Base-by-base conservation (phyloP, 2,113 vertebrate genomes). In the Lophius piscatorius region DNA sequence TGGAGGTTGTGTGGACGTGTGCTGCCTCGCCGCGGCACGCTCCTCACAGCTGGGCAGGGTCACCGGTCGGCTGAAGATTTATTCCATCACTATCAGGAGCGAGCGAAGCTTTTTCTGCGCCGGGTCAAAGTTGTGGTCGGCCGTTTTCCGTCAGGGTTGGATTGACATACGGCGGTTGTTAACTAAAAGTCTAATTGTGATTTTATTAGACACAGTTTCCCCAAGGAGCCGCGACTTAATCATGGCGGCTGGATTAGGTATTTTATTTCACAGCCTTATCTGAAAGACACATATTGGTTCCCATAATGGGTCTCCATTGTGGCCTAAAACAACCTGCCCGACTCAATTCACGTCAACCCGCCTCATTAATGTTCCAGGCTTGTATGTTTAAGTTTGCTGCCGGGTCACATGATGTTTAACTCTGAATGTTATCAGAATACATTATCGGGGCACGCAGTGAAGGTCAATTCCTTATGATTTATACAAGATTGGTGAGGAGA, bases 31-130 rank as follows among this genome's bases (percentile, higher is more conserved):
- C 16, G 51, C 22, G 41, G 76, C 81, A 85, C 81, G 26, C 65
- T 80, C 63, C 74, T 49, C 68, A 42, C 85, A 85, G 85, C 81
- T 87, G 82, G 76, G 26, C 50, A 35, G 63, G 74, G 83, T 78
- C 79, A 85, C 47, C n/a, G 38, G 54, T 78, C 17, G 67, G 59
- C 59, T 14, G 22, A 40, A 68, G 63, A 83, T 78, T 79, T 55
- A 81, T 59, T 47, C 36, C 17, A 3, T 55, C 5, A 3, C 63
- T 61, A 67, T 85, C 69, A 65, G 59, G 13, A 54, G 24, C 73
- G 86, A 88, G 38, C n/a, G 29, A 77, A 86, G 49, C 67, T 61
- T 69, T 78, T 83, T 87, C 34, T 5, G n/a, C 26, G 18, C 66
- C 9, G 14, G 36, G 16, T 73, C 73, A 66, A 66, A 87, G 20